phyloP scores from a whole-genome alignment of 2,113 vertebrate species.

The Pseudorhombus dupliciocellatus region DNA sequence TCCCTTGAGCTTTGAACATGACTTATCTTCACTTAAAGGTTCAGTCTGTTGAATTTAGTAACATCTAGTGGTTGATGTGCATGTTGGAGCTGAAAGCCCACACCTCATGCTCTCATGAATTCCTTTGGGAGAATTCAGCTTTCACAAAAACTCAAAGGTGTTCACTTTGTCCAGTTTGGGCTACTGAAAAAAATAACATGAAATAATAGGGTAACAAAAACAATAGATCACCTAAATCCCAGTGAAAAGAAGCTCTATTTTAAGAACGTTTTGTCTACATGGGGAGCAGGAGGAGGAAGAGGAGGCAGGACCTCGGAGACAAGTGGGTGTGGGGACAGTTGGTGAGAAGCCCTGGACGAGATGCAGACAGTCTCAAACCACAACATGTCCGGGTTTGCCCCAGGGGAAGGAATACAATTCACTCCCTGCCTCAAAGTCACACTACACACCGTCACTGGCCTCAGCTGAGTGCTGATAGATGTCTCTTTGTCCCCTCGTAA shows the following conservation, averaged over 20 bases:
- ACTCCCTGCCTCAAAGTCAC: slow-evolving; percentile 62
- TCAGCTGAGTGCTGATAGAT: slow-evolving; percentile 65
- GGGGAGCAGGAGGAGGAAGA: slow-evolving; percentile 15
- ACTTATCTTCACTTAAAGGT: slow-evolving; percentile 47
- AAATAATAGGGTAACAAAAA: no score
- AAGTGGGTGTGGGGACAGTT: slow-evolving; percentile 29
- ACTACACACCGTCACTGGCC: slow-evolving; percentile 56
- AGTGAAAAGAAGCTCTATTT: slow-evolving; percentile 59
- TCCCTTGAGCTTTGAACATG: slow-evolving; percentile 56
- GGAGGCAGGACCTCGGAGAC: slow-evolving; percentile 45
- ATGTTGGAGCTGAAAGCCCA: no score
- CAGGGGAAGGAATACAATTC: slow-evolving; percentile 59
- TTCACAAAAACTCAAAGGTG: no score
- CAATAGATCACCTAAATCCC: no score
- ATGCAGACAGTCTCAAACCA: slow-evolving; percentile 42
- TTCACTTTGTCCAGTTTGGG: no score
- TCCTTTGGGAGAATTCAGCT: no score
- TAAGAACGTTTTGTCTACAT: slow-evolving; percentile 36
- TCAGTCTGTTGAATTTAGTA: no score
- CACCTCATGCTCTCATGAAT: no score
- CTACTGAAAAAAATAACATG: no score
- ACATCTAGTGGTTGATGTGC: no score
- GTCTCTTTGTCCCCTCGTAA: slow-evolving; percentile 55
- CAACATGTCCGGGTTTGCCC: slow-evolving; percentile 47
- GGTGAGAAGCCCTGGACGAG: slow-evolving; percentile 16